phyloP scores from a whole-genome alignment of 1,140 invertebrate genomes.

The Trigoniulus corallinus region DNA sequence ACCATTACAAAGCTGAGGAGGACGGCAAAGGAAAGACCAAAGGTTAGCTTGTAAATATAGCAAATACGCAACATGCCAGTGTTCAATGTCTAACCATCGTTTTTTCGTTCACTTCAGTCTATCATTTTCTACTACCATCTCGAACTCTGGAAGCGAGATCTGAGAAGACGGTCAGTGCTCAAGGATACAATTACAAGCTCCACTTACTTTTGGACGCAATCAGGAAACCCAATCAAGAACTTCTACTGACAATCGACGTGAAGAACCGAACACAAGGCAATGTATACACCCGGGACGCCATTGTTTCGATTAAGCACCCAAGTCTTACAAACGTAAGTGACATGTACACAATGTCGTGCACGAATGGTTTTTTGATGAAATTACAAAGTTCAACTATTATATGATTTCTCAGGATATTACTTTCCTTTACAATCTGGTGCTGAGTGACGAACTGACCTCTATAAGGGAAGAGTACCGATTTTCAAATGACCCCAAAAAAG shows the following conservation, averaged over 20 bases:
- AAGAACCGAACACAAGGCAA: neutral
- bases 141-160: neutral
- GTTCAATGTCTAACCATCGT: too few relatives aligned
- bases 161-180: neutral
- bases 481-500: neutral
- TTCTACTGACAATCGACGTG: neutral
- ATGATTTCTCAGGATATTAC: too few relatives aligned
- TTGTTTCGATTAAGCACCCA: neutral
- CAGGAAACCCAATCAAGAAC: neutral
- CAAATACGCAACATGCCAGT: neutral
- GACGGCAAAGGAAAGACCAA: too few relatives aligned
- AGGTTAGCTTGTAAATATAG: neutral
- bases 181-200: neutral
- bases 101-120: too few relatives aligned
- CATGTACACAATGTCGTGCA: too few relatives aligned
- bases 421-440: too few relatives aligned
- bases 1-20: neutral
- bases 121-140: neutral
- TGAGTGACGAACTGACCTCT: neutral
- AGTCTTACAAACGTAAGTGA: neutral
- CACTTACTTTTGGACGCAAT: neutral
- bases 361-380: too few relatives aligned
- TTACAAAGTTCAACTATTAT: too few relatives aligned
- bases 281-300: neutral
- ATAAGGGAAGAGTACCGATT: neutral